Percentiles rank a stretch among this genome's conserved stretches.
phyloP scores from a whole-genome alignment of 2,888 invertebrate genomes.

The Hemistola chrysoprasaria region DNA sequence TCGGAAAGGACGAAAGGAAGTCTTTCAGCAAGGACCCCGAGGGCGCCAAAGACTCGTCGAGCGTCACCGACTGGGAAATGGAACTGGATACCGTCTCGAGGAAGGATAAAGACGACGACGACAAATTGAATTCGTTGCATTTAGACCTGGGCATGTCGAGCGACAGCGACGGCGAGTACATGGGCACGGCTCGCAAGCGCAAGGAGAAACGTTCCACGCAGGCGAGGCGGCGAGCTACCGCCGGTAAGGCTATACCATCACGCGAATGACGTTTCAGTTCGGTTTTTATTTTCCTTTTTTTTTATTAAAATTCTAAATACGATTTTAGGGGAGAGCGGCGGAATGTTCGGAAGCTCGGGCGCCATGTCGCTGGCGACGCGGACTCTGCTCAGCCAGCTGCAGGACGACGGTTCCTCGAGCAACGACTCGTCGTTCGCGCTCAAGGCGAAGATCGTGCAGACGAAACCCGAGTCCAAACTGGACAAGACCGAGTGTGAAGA shows the following conservation, averaged over 20 bases:
- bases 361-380: slow-evolving; percentile 69
- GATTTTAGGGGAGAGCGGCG: slow-evolving; percentile 70
- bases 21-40: slow-evolving; percentile 55
- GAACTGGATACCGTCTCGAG: slow-evolving; percentile 77
- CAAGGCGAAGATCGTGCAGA: slow-evolving; percentile 52
- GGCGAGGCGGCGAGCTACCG: slow-evolving; percentile 57
- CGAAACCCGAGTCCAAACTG: slow-evolving; percentile 48
- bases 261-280: slow-evolving; percentile 30
- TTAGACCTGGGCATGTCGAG: slow-evolving; percentile 78
- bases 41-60: slow-evolving; percentile 63
- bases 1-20: slow-evolving; percentile 53
- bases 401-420: slow-evolving; percentile 79
- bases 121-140: slow-evolving; percentile 72
- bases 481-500: slow-evolving; percentile 66
- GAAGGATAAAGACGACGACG: slow-evolving; percentile 68
- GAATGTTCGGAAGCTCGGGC: slow-evolving; percentile 62
- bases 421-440: slow-evolving; percentile 77
- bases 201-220: slow-evolving; percentile 56
- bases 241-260: slow-evolving; percentile 51
- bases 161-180: slow-evolving; percentile 72
- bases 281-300: slow-evolving; percentile 38
- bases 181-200: slow-evolving; percentile 55
- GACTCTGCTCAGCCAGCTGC: slow-evolving; percentile 75
- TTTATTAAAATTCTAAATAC: slow-evolving; percentile 42
- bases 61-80: slow-evolving; percentile 83